Evolutionary conservation across 2,888 invertebrate species (phyloP), one percentile per base, ranked within the genome.

Genomic region (Philereme vetulata): DNA sequence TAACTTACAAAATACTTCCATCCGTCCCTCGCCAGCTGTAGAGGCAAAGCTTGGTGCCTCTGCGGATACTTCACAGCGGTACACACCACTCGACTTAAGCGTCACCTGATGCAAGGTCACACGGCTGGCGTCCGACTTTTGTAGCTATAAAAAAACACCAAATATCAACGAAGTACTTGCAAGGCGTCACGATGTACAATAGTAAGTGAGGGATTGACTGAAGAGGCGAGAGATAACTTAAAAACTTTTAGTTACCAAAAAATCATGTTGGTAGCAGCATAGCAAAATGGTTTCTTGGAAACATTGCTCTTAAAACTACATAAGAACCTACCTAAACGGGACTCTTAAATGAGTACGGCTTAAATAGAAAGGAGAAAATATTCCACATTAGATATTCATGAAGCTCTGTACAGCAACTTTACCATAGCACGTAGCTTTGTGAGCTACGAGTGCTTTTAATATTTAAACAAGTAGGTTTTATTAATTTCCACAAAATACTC

Each of bases 1-100:
- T 51, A 5, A 95, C 96, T 95, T 93, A 96, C 96, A 95, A 74
- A 96, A 95, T 76, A 96, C 95, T 90, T 96, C 96, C 95, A 96
- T 95, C 76, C 94, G 93, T 38, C 95, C 95, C 83, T 96, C 96
- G 51, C 94, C 95, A 67, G 95, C 94, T 0, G 94, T 95, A 6
- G 96, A 96, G 4, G 95, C 94, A 78, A 96, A 96, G 68, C 95
- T 95, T 5, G 96, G 96, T 51, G 95, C 95, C 84, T 96, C 96
- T 0, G 96, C 96, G 33, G 96, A 96, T 59, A 96, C 95, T 82
- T 96, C 96, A 78, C 96, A 96, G 68, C 95, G 93, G 86, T 95
- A 96, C 54, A 95, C 77, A 4, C 96, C 96, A 62, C 95, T 94
- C 9, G 95, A 94, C 80, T 95, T 95, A 65, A 96, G 90, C 70